Percentiles rank a stretch among this genome's conserved stretches.
Evolutionary conservation across 2,113 vertebrate species (phyloP).

Genomic region (Apistogramma diplotaenia): DNA sequence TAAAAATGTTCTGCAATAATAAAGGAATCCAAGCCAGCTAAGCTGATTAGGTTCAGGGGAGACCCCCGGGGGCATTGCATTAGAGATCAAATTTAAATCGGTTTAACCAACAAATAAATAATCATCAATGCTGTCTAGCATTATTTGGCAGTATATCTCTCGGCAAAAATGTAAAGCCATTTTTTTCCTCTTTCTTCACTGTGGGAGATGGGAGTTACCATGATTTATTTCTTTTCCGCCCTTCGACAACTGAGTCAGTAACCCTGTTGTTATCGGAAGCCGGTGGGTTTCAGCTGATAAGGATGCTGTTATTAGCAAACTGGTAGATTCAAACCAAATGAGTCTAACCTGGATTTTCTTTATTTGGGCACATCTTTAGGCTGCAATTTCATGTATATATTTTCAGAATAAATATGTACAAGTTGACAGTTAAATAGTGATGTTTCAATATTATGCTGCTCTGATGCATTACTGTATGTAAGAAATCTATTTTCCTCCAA

Average conservation of each 20-base stretch:
- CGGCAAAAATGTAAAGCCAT: not conserved
- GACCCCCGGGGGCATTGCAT: not conserved
- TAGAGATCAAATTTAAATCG: not conserved
- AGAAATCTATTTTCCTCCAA: not conserved
- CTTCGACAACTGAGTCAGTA: no score
- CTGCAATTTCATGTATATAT: not conserved
- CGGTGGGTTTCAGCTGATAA: no score
- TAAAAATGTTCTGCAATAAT: not conserved
- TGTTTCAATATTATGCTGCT: no score
- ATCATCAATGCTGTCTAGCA: not conserved
- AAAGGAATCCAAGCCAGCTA: not conserved
- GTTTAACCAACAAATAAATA: slow-evolving; percentile 1
- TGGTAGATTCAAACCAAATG: not conserved
- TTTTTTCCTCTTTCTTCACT: no score
- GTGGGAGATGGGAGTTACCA: no score
- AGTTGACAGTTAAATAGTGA: not conserved
- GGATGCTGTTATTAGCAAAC: no score
- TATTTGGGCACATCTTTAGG: not conserved
- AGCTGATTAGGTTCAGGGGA: not conserved
- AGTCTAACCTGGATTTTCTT: not conserved
- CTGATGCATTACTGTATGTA: not conserved
- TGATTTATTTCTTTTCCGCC: no score
- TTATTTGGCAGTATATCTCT: not conserved
- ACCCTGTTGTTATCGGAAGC: no score
- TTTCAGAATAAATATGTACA: not conserved